phyloP scores from a whole-genome alignment of 2,888 invertebrate species.

The Pyrochroa serraticornis region DNA sequence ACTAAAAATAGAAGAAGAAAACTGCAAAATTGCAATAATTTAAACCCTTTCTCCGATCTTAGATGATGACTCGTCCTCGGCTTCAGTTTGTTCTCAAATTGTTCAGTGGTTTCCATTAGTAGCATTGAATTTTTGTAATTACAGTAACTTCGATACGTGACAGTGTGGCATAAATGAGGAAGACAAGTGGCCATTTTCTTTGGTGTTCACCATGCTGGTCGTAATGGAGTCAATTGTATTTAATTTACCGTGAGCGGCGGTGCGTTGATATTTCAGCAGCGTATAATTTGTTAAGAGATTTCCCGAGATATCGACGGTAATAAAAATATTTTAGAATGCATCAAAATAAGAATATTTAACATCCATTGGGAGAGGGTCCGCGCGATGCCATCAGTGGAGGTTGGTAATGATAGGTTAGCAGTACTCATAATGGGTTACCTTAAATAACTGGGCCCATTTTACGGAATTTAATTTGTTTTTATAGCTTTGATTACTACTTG shows the following conservation, averaged over 20 bases:
- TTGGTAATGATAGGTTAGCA: slow-evolving; percentile 58
- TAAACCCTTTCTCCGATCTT: no score
- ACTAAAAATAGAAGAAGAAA: no score
- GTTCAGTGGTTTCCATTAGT: no score
- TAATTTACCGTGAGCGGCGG: slow-evolving; percentile 26
- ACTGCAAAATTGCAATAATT: no score
- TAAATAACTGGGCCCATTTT: slow-evolving; percentile 58
- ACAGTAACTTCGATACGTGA: no score
- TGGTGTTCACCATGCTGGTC: background rate
- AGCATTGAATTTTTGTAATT: no score
- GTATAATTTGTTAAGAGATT: slow-evolving; percentile 29
- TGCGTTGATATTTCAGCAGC: slow-evolving; percentile 27
- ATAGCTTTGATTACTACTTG: slow-evolving; percentile 60
- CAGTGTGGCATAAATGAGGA: no score
- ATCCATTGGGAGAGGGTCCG: slow-evolving; percentile 41
- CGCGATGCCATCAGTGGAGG: slow-evolving; percentile 50
- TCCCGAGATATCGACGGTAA: slow-evolving; percentile 37
- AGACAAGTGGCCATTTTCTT: no score
- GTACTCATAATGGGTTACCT: slow-evolving; percentile 58
- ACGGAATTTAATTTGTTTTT: slow-evolving; percentile 61
- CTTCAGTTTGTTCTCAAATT: no score
- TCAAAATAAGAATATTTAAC: slow-evolving; percentile 51
- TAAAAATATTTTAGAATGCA: slow-evolving; percentile 54
- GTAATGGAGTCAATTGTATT: slow-evolving; percentile 24
- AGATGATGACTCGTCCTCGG: no score